Percentiles rank a stretch among this genome's conserved stretches.
Evolutionary conservation across 2,113 vertebrate species (phyloP).

Genomic region (Thamnaconus septentrionalis): DNA sequence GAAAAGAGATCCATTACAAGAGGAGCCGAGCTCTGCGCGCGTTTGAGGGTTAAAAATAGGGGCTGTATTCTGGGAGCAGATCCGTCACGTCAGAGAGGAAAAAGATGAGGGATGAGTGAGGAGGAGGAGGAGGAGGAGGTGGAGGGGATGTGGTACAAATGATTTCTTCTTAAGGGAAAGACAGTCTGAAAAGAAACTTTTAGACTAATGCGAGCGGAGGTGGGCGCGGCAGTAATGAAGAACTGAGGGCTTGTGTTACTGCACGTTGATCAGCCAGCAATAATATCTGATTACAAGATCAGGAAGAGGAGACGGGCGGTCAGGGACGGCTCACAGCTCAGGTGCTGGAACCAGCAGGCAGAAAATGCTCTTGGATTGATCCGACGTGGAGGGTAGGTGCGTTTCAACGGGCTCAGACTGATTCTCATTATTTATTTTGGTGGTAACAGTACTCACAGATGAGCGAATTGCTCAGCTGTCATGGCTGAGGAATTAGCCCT

Average conservation of each 20-base stretch:
- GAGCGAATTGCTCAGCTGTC: slow-evolving; percentile 23
- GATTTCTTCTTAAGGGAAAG: too few relatives aligned
- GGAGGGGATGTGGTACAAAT: background rate
- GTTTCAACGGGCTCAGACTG: slow-evolving; percentile 49
- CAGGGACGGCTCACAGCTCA: slow-evolving; percentile 1
- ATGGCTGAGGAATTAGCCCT: slow-evolving; percentile 27
- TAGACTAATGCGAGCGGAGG: too few relatives aligned
- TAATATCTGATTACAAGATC: slow-evolving; percentile 68
- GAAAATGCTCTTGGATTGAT: slow-evolving; percentile 33
- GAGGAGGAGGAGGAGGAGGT: slow-evolving; percentile 1
- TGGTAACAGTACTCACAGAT: slow-evolving; percentile 49
- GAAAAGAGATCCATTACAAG: slow-evolving; percentile 53
- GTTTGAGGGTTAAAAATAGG: slow-evolving; percentile 35
- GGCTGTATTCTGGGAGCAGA: slow-evolving; percentile 29
- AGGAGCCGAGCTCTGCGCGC: slow-evolving; percentile 12
- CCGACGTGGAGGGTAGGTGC: slow-evolving; percentile 29
- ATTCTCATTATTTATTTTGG: slow-evolving; percentile 65
- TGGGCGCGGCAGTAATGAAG: slow-evolving; percentile 30
- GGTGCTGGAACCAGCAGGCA: background rate
- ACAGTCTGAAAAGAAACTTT: background rate
- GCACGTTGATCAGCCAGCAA: slow-evolving; percentile 22
- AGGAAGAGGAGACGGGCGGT: slow-evolving; percentile 11
- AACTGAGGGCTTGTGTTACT: slow-evolving; percentile 54
- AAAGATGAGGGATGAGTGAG: background rate
- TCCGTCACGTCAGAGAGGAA: slow-evolving; percentile 5